Evolutionary conservation across 2,797 vertebrate genomes (phyloP).

Genomic region (Thripadectes ignobilis): DNA sequence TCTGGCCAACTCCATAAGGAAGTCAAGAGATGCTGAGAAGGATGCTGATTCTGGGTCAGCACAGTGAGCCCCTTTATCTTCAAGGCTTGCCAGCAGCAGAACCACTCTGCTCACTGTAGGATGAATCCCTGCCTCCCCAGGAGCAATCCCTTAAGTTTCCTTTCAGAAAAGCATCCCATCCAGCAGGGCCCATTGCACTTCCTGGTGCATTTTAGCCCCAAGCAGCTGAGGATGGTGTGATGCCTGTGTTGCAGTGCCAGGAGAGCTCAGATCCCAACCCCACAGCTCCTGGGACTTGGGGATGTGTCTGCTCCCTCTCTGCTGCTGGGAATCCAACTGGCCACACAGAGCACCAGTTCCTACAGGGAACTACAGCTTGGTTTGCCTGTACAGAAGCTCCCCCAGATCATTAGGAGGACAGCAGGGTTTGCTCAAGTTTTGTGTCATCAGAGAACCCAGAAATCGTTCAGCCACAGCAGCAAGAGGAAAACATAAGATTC

Average conservation of each 20-base stretch:
- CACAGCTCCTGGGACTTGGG: not conserved
- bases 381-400: not conserved
- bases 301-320: not conserved
- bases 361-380: not conserved
- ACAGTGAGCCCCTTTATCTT: not conserved
- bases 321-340: not conserved
- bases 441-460: not conserved
- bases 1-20: not conserved
- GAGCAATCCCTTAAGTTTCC: not conserved
- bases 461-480: not conserved
- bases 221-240: not conserved
- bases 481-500: not conserved
- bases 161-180: not conserved
- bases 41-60: not conserved
- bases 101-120: not conserved
- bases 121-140: not conserved
- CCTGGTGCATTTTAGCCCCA: not conserved
- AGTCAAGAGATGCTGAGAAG: not conserved
- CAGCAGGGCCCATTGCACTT: not conserved
- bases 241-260: accelerated
- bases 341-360: not conserved
- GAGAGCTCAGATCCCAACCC: not conserved
- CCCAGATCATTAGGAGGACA: not conserved
- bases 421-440: not conserved
- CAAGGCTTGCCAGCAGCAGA: not conserved